Base-by-base conservation (phyloP, 2,888 invertebrate genomes). In the Pherbina coryleti region DNA sequence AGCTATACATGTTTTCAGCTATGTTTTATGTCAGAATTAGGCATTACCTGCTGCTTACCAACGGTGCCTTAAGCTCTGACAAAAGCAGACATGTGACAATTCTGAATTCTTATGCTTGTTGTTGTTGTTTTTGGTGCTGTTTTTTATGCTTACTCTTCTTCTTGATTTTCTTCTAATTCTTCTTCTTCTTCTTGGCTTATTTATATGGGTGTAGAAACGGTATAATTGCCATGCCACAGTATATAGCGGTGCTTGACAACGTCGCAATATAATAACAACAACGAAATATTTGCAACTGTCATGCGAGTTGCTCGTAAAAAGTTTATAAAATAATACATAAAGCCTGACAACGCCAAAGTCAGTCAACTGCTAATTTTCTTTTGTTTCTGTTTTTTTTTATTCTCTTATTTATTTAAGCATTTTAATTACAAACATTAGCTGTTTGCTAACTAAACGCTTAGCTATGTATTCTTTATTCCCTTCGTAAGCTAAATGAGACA, bases 261-360 rank as follows among this genome's bases (percentile, higher is more conserved):
- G 44, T 44, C 44, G 44, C 44, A 1, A 2, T 44, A 67, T 17
- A 67, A 67, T 67, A 37, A 67, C 19, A 34, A 22, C 44, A 67
- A 67, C 34, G 17, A 34, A 67, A 67, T 67, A 67, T 67, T 67
- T 34, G 37, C 67, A 37, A 67, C 34, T 37, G 67, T 67, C 67
- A 67, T 67, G 67, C 67, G 44, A 67, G 67, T 22, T 19, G 14
- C 67, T 60, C 57, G n/a, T n/a, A n/a, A n/a, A n/a, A n/a, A n/a
- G n/a, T n/a, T n/a, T n/a, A n/a, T n/a, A n/a, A n/a, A n/a, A n/a
- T n/a, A n/a, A n/a, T n/a, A n/a, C n/a, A 28, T 60, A 60, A 60
- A 60, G 28, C 22, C 11, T 60, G 57, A 14, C 22, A 25, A 28
- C 22, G 11, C 28, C 9, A 25, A 25, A 9, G 5, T 11, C 11